phyloP scores from a whole-genome alignment of 53 echinoderm and acorn worm genomes.

The Luidia sarsii region DNA sequence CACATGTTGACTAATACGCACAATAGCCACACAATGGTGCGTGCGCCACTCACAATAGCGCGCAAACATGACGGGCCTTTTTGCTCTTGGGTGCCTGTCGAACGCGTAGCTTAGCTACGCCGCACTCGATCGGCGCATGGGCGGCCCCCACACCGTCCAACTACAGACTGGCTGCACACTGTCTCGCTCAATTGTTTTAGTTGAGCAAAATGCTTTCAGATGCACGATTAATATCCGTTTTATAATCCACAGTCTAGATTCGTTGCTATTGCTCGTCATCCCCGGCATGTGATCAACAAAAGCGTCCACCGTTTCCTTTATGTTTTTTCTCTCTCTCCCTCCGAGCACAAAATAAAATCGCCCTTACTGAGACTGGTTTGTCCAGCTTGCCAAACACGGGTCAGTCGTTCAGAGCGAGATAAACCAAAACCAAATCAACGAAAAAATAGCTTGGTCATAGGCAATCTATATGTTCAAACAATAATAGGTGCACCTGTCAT shows the following conservation, averaged over 20 bases:
- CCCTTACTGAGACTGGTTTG: slow-evolving; percentile 2
- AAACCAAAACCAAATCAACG: slow-evolving; percentile 26
- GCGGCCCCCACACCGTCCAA: background rate
- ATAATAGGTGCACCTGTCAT: slow-evolving; percentile 46
- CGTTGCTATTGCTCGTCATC: slow-evolving; percentile 28
- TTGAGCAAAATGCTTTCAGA: slow-evolving; percentile 46
- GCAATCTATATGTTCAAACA: slow-evolving; percentile 20
- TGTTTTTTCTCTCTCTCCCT: slow-evolving; percentile 7
- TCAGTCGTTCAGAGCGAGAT: background rate
- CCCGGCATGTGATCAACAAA: slow-evolving; percentile 50
- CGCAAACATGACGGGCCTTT: slow-evolving; percentile 24
- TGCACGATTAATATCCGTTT: slow-evolving; percentile 51
- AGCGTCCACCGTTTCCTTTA: slow-evolving; percentile 8
- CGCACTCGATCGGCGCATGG: background rate
- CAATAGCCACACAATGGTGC: slow-evolving; percentile 52
- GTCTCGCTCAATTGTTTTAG: slow-evolving; percentile 54
- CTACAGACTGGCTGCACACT: slow-evolving; percentile 32
- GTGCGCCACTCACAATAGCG: slow-evolving; percentile 47
- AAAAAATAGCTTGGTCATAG: no score
- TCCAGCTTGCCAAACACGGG: background rate
- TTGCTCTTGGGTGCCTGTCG: slow-evolving; percentile 26
- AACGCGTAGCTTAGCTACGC: no score
- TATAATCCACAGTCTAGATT: slow-evolving; percentile 31
- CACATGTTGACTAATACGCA: slow-evolving; percentile 67
- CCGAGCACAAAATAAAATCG: slow-evolving; percentile 26